These are phyloP conservation scores for Germaria angustata DNA, from an alignment of 2,888 invertebrate species.

Conservation along the genomic window DNA sequence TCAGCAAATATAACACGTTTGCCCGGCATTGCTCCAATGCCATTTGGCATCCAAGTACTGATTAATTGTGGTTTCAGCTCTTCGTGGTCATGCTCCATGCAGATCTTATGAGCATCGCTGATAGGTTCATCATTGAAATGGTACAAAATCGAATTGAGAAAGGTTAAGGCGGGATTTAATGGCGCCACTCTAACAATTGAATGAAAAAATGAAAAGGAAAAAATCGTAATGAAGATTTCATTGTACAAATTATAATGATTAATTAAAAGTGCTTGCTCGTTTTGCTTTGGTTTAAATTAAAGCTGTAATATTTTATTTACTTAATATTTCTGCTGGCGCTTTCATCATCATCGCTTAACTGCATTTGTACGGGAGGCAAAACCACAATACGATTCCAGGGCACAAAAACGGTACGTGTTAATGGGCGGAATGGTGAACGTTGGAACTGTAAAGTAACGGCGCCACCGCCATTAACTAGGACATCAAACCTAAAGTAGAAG, in stretches of 20 bases:
- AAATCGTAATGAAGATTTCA: background rate
- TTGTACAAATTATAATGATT: background rate
- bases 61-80: conserved; percentile 91
- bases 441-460: conserved; percentile 98
- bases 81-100: conserved; percentile 93
- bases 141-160: conserved; percentile 79
- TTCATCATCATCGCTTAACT: conserved; percentile 87
- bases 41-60: conserved; percentile 94
- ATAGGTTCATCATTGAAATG: conserved; percentile 80
- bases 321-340: conserved; percentile 78
- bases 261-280: background rate
- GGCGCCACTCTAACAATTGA: conserved; percentile 75
- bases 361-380: conserved; percentile 92
- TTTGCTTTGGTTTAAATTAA: background rate
- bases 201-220: background rate
- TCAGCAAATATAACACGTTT: conserved; percentile 93
- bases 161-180: conserved; percentile 79
- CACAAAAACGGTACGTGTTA: conserved; percentile 93
- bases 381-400: conserved; percentile 99
- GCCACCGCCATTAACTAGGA: conserved; percentile 98
- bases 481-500: conserved; percentile 91
- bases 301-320: conserved; percentile 74
- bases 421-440: conserved; percentile 94
- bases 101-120: conserved; percentile 81
- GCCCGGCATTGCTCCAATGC: conserved; percentile 91